Conservation (phyloP, 53 echinoderm and acorn worm genomes). For the Holothuria leucospilota region DNA sequence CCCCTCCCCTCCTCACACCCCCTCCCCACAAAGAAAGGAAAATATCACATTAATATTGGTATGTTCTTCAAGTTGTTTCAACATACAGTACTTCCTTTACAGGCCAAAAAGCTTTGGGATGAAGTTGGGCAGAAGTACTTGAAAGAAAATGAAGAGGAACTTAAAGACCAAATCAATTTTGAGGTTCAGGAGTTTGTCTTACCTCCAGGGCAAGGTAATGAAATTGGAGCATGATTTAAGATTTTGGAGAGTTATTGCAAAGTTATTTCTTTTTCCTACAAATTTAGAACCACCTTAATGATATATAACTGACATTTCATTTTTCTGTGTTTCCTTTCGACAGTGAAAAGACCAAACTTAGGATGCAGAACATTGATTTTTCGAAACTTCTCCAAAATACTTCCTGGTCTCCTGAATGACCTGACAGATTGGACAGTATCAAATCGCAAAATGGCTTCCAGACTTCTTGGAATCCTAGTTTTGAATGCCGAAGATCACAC, state of each 20-base stretch:
- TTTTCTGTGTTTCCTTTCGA: not conserved
- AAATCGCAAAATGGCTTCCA: conserved; percentile 91
- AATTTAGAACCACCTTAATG: not conserved
- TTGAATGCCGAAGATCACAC: conserved; percentile 95
- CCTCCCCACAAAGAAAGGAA: too few species aligned
- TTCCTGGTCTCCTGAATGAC: conserved; percentile 93
- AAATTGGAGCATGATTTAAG: not conserved
- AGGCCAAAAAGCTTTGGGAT: conserved; percentile 90
- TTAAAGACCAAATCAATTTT: conserved; percentile 96
- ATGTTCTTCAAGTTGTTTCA: too few species aligned
- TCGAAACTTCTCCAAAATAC: conserved; percentile 95
- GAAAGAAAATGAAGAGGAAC: conserved; percentile 91
- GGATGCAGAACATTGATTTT: conserved; percentile 93
- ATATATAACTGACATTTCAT: not conserved
- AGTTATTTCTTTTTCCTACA: too few species aligned
- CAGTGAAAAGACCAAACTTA: conserved; percentile 77
- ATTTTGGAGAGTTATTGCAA: too few species aligned
- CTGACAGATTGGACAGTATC: conserved; percentile 88
- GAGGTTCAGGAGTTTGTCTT: conserved; percentile 50
- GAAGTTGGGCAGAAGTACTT: conserved; percentile 88
- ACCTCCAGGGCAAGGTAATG: conserved; percentile 83
- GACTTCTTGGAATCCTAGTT: conserved; percentile 77
- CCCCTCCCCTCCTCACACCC: too few species aligned
- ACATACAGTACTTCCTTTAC: not conserved
- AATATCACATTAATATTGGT: too few species aligned